Percentiles rank a stretch among this genome's conserved stretches.
These are phyloP conservation scores for Diaperis boleti DNA, from an alignment of 2,888 invertebrate species.

Conservation along the genomic window DNA sequence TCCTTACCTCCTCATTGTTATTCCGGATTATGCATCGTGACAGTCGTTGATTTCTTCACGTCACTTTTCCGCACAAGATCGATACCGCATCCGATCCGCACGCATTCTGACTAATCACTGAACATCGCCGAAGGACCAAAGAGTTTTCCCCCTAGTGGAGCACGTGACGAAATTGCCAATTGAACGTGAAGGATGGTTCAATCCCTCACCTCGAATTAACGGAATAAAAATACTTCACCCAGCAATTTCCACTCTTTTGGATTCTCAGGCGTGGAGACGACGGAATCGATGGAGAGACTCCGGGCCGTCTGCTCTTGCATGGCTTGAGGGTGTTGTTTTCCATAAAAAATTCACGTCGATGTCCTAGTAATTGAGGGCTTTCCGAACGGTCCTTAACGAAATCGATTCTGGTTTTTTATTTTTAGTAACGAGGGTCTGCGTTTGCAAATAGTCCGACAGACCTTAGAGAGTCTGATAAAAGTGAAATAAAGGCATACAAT, in stretches of 20 bases:
- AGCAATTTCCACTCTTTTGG: neutral
- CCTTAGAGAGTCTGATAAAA: too few species aligned
- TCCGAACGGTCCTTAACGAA: neutral
- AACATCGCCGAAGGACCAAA: slow-evolving; percentile 12
- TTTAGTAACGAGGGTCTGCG: neutral
- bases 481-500: too few species aligned
- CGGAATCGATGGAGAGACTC: slow-evolving; percentile 26
- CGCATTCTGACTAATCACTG: slow-evolving; percentile 35
- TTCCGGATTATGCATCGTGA: slow-evolving; percentile 15
- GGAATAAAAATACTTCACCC: slow-evolving; percentile 14
- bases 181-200: slow-evolving; percentile 11
- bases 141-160: slow-evolving; percentile 8
- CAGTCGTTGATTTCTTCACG: neutral
- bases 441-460: too few species aligned
- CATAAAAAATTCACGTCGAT: slow-evolving; percentile 5
- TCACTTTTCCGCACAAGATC: neutral
- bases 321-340: slow-evolving; percentile 35
- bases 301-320: slow-evolving; percentile 19
- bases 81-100: slow-evolving; percentile 15
- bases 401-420: slow-evolving; percentile 14
- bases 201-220: neutral
- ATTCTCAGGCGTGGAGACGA: slow-evolving; percentile 2
- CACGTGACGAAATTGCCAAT: slow-evolving; percentile 36
- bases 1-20: slow-evolving; percentile 35
- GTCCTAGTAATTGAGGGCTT: neutral